Conservation (phyloP, 1,140 invertebrate genomes). For the Triops longicaudatus region DNA sequence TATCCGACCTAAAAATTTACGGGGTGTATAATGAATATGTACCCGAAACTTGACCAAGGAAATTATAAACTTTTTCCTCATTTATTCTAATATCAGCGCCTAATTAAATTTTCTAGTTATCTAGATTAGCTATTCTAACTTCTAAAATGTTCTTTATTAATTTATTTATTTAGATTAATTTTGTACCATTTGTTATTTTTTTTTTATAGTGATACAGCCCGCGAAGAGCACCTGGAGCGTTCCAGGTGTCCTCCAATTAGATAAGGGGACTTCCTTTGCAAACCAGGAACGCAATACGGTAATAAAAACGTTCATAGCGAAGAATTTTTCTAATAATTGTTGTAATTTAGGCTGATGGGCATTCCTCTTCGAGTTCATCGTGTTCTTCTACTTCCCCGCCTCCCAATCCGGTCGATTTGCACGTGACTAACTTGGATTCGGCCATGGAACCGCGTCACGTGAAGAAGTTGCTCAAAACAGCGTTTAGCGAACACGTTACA, state of each 20-base stretch:
- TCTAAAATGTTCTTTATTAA: too few relatives aligned
- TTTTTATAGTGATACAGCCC: not conserved
- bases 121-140: too few relatives aligned
- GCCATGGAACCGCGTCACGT: slow-evolving; percentile 61
- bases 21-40: too few relatives aligned
- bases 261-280: not conserved
- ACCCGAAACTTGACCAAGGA: too few relatives aligned
- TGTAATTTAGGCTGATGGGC: not conserved
- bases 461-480: slow-evolving; percentile 53
- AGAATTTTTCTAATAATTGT: not conserved
- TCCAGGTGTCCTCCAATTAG: not conserved
- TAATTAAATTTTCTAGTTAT: too few relatives aligned
- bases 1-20: too few relatives aligned
- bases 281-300: not conserved
- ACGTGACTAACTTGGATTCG: slow-evolving; percentile 67
- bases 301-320: not conserved
- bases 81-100: too few relatives aligned
- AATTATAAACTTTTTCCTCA: too few relatives aligned
- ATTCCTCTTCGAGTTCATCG: not conserved
- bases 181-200: not conserved
- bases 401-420: slow-evolving; percentile 50
- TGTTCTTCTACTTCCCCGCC: slow-evolving; percentile 3
- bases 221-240: not conserved
- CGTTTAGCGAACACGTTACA: slow-evolving; percentile 60
- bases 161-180: too few relatives aligned